These are phyloP conservation scores for Peromyscus californicus DNA, from an alignment of 2,113 vertebrate species.

Conservation along the genomic window DNA sequence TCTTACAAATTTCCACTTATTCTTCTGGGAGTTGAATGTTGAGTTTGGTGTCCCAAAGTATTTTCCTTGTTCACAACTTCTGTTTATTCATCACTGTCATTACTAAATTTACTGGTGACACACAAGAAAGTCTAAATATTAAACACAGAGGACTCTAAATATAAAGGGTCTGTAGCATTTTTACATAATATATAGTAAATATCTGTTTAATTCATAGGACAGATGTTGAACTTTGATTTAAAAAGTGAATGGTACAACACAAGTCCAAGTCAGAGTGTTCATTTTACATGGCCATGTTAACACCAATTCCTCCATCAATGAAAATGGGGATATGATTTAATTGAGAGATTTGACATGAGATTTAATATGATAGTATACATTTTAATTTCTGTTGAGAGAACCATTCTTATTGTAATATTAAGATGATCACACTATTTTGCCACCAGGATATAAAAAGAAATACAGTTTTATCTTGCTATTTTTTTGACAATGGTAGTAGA, in stretches of 20 bases:
- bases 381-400: background rate
- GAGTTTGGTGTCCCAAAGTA: background rate
- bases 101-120: background rate
- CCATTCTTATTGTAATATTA: background rate
- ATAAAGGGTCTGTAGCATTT: background rate
- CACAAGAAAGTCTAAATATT: background rate
- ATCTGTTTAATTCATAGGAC: background rate
- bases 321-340: background rate
- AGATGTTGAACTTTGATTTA: background rate
- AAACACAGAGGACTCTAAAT: background rate
- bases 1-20: background rate
- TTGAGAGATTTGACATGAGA: background rate
- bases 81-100: background rate
- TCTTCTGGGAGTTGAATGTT: background rate
- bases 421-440: background rate
- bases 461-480: background rate
- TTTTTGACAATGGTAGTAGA: background rate
- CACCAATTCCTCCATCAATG: background rate
- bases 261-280: background rate
- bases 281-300: background rate
- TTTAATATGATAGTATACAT: background rate
- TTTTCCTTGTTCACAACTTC: background rate
- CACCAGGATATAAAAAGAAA: background rate
- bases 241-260: background rate
- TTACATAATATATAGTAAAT: background rate